A percentile compares a stretch with the other conserved stretches of the same genome.
Conservation (phyloP, 2,888 invertebrate species). For the Agrenia bidenticulata region DNA sequence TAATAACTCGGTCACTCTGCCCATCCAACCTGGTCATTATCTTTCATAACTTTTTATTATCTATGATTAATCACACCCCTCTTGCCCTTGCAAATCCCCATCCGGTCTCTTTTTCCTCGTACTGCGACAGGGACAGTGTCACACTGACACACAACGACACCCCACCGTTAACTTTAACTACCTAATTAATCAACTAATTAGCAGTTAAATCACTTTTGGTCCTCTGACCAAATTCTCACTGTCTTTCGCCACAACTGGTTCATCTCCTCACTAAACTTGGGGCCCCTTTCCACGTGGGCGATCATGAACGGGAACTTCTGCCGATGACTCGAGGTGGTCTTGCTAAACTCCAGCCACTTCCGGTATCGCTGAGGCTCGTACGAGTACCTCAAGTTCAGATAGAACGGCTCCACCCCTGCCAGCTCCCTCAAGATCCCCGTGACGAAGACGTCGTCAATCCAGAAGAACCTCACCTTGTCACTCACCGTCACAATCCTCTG, state of each 20-base stretch:
- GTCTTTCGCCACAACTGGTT: conserved; percentile 52
- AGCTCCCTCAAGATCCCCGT: conserved; percentile 54
- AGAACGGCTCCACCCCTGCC: conserved; percentile 52
- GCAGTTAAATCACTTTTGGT: no score
- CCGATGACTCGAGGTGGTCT: conserved; percentile 22
- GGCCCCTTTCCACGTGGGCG: conserved; percentile 49
- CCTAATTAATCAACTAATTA: no score
- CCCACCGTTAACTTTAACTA: no score
- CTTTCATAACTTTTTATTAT: no score
- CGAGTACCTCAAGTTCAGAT: conserved; percentile 51
- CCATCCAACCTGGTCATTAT: no score
- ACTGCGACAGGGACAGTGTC: no score
- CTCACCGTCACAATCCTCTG: conserved; percentile 55
- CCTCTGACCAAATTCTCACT: conserved; percentile 44
- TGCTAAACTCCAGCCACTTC: conserved; percentile 40
- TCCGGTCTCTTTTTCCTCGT: no score
- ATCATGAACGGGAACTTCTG: conserved; percentile 50
- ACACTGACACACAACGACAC: no score
- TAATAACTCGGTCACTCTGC: no score
- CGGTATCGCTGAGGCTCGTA: conserved; percentile 50
- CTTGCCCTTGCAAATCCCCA: neutral
- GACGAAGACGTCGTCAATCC: conserved; percentile 59
- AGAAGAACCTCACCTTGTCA: conserved; percentile 57
- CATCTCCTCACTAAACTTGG: conserved; percentile 50
- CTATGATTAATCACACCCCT: conserved; percentile 11